Conservation (phyloP, 2,113 vertebrate genomes). For the Oncorhynchus masou region DNA sequence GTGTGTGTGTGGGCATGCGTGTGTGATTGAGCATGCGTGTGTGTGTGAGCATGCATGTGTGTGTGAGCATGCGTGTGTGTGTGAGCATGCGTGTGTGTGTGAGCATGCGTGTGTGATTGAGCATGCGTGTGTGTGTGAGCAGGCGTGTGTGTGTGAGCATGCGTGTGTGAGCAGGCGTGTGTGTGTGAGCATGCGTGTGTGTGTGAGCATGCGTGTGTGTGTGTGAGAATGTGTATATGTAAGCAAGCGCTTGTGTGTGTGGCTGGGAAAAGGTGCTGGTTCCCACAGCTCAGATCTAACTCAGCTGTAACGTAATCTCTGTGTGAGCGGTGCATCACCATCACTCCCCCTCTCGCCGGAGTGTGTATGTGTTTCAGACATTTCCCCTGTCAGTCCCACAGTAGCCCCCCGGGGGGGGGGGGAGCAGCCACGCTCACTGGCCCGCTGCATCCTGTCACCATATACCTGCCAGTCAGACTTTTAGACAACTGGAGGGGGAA, state of each 20-base stretch:
- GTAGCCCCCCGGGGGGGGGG: conserved; percentile 28
- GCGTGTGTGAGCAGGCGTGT: not conserved
- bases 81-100: conserved; percentile 24
- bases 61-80: not conserved
- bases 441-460: conserved; percentile 64
- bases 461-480: conserved; percentile 75
- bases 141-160: conserved; percentile 27
- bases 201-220: conserved; percentile 46
- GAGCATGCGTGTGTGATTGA: conserved; percentile 44
- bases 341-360: conserved; percentile 85
- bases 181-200: conserved; percentile 6
- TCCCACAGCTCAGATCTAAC: conserved; percentile 99
- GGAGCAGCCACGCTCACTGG: conserved; percentile 38
- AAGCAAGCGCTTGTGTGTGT: conserved; percentile 1
- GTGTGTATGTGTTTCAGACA: conserved; percentile 65
- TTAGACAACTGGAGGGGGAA: conserved; percentile 32
- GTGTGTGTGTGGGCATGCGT: not conserved
- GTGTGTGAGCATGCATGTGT: conserved; percentile 15
- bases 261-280: conserved; percentile 80
- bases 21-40: conserved; percentile 38
- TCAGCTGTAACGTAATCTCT: conserved; percentile 98
- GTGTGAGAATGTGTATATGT: conserved; percentile 38
- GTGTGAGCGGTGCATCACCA: conserved; percentile 89
- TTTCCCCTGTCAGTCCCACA: conserved; percentile 75
- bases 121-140: too few relatives aligned